A percentile compares a stretch with the other conserved stretches of the same genome.
Evolutionary conservation across 2,888 invertebrate species (phyloP).

Genomic region (Netelia virgata): DNA sequence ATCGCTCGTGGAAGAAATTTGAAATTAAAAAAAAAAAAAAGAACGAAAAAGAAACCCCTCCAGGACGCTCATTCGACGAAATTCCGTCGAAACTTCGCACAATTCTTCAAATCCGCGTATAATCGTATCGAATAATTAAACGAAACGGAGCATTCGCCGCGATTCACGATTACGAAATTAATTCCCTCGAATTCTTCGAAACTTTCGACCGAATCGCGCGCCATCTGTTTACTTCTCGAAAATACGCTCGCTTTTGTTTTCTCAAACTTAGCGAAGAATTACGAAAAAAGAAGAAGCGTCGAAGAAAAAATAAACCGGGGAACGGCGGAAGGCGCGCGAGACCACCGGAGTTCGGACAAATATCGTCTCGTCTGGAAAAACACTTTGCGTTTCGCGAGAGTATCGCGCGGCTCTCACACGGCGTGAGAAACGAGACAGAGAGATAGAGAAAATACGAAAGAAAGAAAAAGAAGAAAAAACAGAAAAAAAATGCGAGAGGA

Average conservation of each 20-base stretch:
- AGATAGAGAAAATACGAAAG: neutral
- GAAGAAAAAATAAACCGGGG: neutral
- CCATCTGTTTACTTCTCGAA: no score
- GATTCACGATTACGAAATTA: no score
- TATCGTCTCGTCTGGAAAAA: neutral
- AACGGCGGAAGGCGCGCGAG: neutral
- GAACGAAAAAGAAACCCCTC: constrained; percentile 1
- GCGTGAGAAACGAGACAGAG: constrained; percentile 1
- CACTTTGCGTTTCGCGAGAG: neutral
- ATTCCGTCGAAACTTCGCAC: neutral
- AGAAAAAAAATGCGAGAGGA: constrained; percentile 1
- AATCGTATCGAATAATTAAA: no score
- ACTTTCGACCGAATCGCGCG: no score
- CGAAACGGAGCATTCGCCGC: no score
- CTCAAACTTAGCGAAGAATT: no score
- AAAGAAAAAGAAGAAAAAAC: neutral
- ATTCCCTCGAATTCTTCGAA: no score
- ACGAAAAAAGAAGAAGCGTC: neutral
- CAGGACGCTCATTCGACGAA: neutral
- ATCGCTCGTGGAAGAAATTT: constrained; percentile 62
- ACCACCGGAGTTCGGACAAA: neutral
- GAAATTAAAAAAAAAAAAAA: constrained; percentile 43
- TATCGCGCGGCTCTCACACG: neutral
- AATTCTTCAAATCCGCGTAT: no score
- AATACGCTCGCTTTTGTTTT: no score